Evolutionary conservation across 2,888 invertebrate species (phyloP).

Genomic region (Bugulina stolonifera): DNA sequence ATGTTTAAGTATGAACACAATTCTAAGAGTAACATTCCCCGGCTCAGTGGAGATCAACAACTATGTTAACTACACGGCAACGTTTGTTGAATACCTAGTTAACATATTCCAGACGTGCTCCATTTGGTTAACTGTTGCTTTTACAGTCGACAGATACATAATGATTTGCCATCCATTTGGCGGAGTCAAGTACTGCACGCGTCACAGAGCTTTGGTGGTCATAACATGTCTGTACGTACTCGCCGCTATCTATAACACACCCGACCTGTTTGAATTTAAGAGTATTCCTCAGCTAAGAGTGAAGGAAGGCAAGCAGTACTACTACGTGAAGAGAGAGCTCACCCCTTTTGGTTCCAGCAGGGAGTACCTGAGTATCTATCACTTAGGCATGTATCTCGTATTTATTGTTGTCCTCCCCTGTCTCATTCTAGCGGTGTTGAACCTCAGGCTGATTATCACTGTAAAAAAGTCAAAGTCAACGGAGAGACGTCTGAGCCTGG

Average conservation of each 20-base stretch:
- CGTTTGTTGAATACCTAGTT: conserved; percentile 45
- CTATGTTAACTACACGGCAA: conserved; percentile 42
- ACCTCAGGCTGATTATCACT: conserved; percentile 48
- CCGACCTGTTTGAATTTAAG: conserved; percentile 48
- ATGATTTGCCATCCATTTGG: conserved; percentile 53
- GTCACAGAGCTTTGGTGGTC: conserved; percentile 42
- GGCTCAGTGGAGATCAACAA: conserved; percentile 29
- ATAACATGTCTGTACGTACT: conserved; percentile 37
- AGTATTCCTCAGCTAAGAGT: conserved; percentile 29
- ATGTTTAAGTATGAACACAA: conserved; percentile 42
- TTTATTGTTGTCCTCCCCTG: conserved; percentile 51
- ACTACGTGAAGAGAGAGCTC: conserved; percentile 33
- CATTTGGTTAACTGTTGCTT: conserved; percentile 50
- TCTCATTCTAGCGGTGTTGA: conserved; percentile 47
- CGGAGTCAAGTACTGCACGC: conserved; percentile 46
- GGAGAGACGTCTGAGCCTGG: conserved; percentile 42
- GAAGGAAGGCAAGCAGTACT: conserved; percentile 30
- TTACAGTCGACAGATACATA: conserved; percentile 52
- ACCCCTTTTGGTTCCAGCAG: conserved; percentile 40
- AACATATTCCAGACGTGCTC: conserved; percentile 50
- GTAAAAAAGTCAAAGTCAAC: conserved; percentile 41
- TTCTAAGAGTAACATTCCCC: conserved; percentile 27
- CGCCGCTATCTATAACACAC: conserved; percentile 45
- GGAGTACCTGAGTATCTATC: conserved; percentile 44
- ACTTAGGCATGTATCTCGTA: conserved; percentile 49